A percentile compares a stretch with the other conserved stretches of the same genome.
Evolutionary conservation across 2,113 vertebrate genomes (phyloP).

Genomic region (Ginglymostoma cirratum): DNA sequence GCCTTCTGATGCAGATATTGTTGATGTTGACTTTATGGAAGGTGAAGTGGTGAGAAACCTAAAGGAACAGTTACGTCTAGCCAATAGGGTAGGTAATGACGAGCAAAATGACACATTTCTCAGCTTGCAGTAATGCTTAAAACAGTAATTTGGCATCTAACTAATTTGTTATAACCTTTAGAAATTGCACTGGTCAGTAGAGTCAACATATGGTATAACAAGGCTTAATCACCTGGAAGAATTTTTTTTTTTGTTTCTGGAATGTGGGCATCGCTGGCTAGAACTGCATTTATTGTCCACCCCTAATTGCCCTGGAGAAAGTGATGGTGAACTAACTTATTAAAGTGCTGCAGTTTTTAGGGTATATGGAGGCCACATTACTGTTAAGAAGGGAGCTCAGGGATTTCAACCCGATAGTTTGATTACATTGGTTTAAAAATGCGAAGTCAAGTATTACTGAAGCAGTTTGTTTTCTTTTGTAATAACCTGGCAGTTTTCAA

Average conservation of each 20-base stretch:
- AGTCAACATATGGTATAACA: neutral
- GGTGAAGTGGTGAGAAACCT: slow-evolving; percentile 64
- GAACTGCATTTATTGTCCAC: neutral
- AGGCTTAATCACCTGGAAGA: neutral
- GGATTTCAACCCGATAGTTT: neutral
- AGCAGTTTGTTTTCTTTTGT: neutral
- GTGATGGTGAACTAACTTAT: neutral
- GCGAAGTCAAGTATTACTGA: neutral
- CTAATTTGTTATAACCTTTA: neutral
- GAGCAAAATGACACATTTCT: neutral
- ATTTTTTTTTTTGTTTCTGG: neutral
- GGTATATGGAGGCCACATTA: neutral
- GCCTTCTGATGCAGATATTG: slow-evolving; percentile 49
- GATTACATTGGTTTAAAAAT: neutral
- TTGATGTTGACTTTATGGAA: slow-evolving; percentile 54
- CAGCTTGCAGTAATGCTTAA: neutral
- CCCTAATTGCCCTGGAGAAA: neutral
- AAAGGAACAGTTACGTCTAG: slow-evolving; percentile 71
- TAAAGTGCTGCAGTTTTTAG: neutral
- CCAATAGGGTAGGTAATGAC: slow-evolving; percentile 62
- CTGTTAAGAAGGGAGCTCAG: neutral
- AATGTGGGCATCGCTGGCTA: neutral
- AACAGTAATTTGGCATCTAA: neutral
- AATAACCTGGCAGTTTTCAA: neutral
- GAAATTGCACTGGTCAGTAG: neutral